Evolutionary conservation across 2,888 invertebrate species (phyloP).

Genomic region (Sicus ferrugineus): DNA sequence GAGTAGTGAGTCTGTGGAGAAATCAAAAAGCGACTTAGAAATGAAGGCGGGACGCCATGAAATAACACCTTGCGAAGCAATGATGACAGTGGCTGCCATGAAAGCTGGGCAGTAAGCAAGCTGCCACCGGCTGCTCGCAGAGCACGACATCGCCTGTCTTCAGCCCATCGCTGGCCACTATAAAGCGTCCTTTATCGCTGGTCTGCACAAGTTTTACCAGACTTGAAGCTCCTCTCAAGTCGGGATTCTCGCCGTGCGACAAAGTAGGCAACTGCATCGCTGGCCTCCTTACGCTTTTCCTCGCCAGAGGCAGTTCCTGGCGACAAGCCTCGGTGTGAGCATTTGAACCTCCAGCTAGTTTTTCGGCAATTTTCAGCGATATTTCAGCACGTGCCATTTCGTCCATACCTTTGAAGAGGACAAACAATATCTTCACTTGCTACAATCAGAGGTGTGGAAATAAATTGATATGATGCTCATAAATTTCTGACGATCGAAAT

Average conservation of each 20-base stretch:
- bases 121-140: conserved; percentile 76
- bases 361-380: conserved; percentile 71
- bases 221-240: conserved; percentile 69
- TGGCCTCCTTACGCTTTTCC: conserved; percentile 36
- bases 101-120: conserved; percentile 75
- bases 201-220: conserved; percentile 69
- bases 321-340: conserved; percentile 62
- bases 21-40: not conserved
- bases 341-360: conserved; percentile 67
- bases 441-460: too few relatives aligned
- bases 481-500: too few relatives aligned
- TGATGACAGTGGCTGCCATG: conserved; percentile 83
- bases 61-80: conserved; percentile 78
- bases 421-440: too few relatives aligned
- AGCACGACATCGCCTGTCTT: conserved; percentile 77
- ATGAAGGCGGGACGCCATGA: not conserved
- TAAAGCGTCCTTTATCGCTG: conserved; percentile 74
- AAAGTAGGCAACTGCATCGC: conserved; percentile 51
- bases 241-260: conserved; percentile 67
- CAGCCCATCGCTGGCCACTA: conserved; percentile 69
- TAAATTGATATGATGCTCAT: too few relatives aligned
- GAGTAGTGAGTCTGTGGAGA: conserved; percentile 69
- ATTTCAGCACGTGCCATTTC: conserved; percentile 72
- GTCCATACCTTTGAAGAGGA: conserved; percentile 67
- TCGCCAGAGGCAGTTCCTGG: conserved; percentile 64